These are phyloP conservation scores for Chunga burmeisteri DNA, from an alignment of 2,113 vertebrate genomes.

Conservation along the genomic window DNA sequence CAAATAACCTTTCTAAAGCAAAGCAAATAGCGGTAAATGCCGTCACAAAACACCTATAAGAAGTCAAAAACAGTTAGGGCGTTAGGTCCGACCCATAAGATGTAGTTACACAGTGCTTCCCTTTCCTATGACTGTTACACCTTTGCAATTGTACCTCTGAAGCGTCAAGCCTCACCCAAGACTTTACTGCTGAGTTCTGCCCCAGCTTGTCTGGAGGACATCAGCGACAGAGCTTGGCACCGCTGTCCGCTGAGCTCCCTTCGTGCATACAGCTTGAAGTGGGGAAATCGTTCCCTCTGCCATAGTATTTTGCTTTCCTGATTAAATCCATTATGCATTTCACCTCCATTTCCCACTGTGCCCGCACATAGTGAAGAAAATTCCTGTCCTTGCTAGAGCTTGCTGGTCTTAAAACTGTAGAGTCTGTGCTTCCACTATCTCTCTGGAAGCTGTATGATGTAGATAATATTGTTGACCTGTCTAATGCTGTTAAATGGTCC, in stretches of 20 bases:
- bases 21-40: not conserved
- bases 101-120: not conserved
- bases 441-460: slow-evolving; percentile 26
- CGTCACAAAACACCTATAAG: not conserved
- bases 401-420: not conserved
- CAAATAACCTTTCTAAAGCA: not conserved
- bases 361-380: not conserved
- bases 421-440: not conserved
- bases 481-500: slow-evolving; percentile 66
- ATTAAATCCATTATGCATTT: slow-evolving; percentile 13
- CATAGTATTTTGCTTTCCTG: not conserved
- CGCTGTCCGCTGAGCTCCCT: not conserved
- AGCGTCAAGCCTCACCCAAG: not conserved
- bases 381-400: not conserved
- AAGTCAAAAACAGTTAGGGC: not conserved
- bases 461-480: slow-evolving; percentile 63
- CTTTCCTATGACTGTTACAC: not conserved
- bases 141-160: not conserved
- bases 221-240: not conserved
- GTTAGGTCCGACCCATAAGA: not conserved
- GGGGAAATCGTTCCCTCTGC: not conserved
- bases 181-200: not conserved
- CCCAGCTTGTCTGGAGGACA: not conserved
- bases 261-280: not conserved
- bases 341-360: not conserved